These are phyloP conservation scores for Hirudinaria manillensis DNA, from an alignment of 2,888 invertebrate genomes.

Conservation along the genomic window DNA sequence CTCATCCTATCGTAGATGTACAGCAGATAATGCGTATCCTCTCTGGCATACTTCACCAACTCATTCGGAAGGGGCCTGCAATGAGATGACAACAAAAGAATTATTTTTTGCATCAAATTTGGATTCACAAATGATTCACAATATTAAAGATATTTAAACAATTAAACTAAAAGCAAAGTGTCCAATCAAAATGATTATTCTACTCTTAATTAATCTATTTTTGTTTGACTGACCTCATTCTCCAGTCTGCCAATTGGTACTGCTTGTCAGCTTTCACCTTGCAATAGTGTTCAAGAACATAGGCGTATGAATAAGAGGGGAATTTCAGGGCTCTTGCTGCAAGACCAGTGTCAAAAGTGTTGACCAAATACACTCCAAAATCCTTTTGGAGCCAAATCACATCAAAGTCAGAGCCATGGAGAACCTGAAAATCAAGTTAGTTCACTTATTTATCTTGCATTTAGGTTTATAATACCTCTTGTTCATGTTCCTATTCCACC, in stretches of 20 bases:
- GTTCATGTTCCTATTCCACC: background rate
- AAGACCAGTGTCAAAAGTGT: conserved; percentile 91
- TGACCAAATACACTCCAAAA: conserved; percentile 86
- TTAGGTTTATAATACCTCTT: background rate
- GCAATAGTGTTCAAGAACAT: conserved; percentile 68
- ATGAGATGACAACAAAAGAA: background rate
- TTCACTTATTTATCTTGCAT: background rate
- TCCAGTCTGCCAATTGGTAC: conserved; percentile 90
- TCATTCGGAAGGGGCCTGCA: conserved; percentile 73
- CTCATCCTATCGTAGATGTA: conserved; percentile 76
- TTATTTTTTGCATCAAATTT: background rate
- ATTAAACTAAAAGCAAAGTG: background rate
- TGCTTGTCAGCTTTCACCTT: conserved; percentile 75
- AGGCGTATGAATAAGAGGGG: conserved; percentile 66
- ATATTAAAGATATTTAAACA: background rate
- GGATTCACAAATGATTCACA: too few relatives aligned
- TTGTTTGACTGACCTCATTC: conserved; percentile 63
- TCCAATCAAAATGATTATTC: too few relatives aligned
- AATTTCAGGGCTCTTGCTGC: conserved; percentile 72
- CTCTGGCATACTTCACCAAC: conserved; percentile 75
- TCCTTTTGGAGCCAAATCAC: conserved; percentile 91
- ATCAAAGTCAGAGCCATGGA: conserved; percentile 85
- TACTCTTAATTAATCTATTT: too few relatives aligned
- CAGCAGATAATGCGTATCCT: conserved; percentile 88
- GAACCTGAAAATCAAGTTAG: conserved; percentile 60